These are phyloP conservation scores for Horisme vitalbata DNA, from an alignment of 2,888 invertebrate genomes.

Conservation along the genomic window DNA sequence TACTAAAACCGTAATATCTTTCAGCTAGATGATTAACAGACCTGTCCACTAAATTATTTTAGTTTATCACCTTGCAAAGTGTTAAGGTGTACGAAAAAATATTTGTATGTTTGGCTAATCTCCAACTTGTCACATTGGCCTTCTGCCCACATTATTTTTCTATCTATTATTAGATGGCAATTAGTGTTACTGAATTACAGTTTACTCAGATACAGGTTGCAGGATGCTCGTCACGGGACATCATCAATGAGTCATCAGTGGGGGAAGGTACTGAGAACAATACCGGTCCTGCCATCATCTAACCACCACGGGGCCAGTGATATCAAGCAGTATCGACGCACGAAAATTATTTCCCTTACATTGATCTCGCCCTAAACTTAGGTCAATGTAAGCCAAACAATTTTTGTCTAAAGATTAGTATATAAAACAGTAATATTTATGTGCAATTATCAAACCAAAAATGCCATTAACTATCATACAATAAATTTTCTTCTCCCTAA, in stretches of 20 bases:
- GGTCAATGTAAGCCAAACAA: slow-evolving; percentile 66
- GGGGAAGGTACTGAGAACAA: slow-evolving; percentile 43
- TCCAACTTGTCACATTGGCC: slow-evolving; percentile 46
- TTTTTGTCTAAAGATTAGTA: slow-evolving; percentile 64
- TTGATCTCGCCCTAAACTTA: slow-evolving; percentile 70
- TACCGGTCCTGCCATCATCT: slow-evolving; percentile 43
- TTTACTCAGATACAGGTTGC: slow-evolving; percentile 60
- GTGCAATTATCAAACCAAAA: slow-evolving; percentile 83
- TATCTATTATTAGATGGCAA: slow-evolving; percentile 43
- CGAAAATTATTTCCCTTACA: slow-evolving; percentile 71
- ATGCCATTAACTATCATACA: slow-evolving; percentile 76
- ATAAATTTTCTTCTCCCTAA: slow-evolving; percentile 65
- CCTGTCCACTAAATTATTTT: slow-evolving; percentile 20
- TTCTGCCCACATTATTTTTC: slow-evolving; percentile 40
- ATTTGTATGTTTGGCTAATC: slow-evolving; percentile 41
- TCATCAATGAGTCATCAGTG: slow-evolving; percentile 53
- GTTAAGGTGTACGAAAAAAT: slow-evolving; percentile 27
- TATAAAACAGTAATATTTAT: slow-evolving; percentile 64
- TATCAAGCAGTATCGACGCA: slow-evolving; percentile 48
- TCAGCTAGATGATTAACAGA: slow-evolving; percentile 6
- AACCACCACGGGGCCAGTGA: slow-evolving; percentile 46
- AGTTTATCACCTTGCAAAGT: slow-evolving; percentile 27
- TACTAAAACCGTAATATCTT: slow-evolving; percentile 8
- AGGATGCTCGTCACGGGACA: slow-evolving; percentile 51
- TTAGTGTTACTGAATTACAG: slow-evolving; percentile 43